Conservation (phyloP, 2,797 vertebrate species). For the Paguma larvata region DNA sequence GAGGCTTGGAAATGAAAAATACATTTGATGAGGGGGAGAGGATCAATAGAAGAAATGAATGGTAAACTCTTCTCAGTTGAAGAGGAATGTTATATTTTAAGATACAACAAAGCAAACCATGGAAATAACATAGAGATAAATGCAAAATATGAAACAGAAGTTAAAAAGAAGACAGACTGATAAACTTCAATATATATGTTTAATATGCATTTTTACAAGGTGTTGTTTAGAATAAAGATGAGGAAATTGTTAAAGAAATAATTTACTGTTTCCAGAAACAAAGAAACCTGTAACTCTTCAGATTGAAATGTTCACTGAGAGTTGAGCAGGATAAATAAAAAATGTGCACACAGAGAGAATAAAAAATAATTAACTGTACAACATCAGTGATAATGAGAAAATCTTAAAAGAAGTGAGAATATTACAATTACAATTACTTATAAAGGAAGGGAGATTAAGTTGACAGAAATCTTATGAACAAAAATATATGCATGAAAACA, state of each 20-base stretch:
- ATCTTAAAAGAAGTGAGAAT: slow-evolving; percentile 29
- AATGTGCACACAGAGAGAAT: background rate
- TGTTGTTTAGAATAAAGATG: background rate
- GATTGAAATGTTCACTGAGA: background rate
- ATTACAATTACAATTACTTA: slow-evolving; percentile 18
- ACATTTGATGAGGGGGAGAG: background rate
- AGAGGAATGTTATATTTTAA: background rate
- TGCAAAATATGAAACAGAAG: background rate
- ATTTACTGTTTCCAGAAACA: slow-evolving; percentile 19
- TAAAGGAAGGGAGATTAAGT: slow-evolving; percentile 34
- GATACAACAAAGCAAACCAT: background rate
- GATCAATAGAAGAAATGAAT: background rate
- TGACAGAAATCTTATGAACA: background rate
- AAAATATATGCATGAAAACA: background rate
- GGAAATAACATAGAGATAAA: background rate
- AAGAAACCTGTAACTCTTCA: background rate
- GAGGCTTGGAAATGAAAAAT: background rate
- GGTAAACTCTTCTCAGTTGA: background rate
- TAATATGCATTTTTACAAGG: background rate
- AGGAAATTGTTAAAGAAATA: background rate
- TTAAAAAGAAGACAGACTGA: background rate
- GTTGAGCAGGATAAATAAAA: background rate
- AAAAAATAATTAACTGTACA: background rate
- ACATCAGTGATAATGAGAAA: slow-evolving; percentile 11
- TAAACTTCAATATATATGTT: background rate